Percentiles rank a stretch among this genome's conserved stretches.
phyloP scores from a whole-genome alignment of 2,888 invertebrate genomes.

The Cantharis lateralis region DNA sequence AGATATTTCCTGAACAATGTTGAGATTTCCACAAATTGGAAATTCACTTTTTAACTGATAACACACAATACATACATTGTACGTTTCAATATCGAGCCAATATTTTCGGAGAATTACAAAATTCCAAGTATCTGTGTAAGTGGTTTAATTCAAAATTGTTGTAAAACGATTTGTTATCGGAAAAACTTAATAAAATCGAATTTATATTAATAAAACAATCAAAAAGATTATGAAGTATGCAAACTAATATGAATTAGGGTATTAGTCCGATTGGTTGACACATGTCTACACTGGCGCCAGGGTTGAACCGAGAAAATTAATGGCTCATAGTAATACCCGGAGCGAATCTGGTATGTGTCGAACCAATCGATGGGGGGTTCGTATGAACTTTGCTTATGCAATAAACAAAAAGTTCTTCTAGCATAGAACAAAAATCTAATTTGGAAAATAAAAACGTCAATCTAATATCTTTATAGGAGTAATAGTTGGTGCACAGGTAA shows the following conservation, averaged over 20 bases:
- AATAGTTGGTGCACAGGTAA: background rate
- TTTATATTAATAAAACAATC: conserved; percentile 5
- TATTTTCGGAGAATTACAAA: background rate
- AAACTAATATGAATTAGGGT: conserved; percentile 17
- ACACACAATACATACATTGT: background rate
- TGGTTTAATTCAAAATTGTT: background rate
- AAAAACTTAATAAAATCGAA: background rate
- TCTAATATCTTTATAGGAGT: background rate
- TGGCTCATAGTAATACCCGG: conserved; percentile 32
- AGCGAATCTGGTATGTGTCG: conserved; percentile 30
- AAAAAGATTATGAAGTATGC: conserved; percentile 9
- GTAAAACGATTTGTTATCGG: background rate
- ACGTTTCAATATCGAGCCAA: background rate
- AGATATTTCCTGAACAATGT: no score
- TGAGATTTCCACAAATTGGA: no score
- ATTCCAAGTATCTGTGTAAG: background rate
- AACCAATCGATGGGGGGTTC: conserved; percentile 16
- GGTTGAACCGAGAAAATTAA: conserved; percentile 38
- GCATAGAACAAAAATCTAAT: background rate
- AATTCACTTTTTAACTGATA: background rate
- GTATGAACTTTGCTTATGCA: conserved; percentile 4
- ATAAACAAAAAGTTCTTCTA: background rate
- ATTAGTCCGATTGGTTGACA: conserved; percentile 38
- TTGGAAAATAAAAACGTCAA: background rate
- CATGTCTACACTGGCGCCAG: conserved; percentile 44